phyloP scores from a whole-genome alignment of 2,888 invertebrate species.

The Eucera pruinosa region DNA sequence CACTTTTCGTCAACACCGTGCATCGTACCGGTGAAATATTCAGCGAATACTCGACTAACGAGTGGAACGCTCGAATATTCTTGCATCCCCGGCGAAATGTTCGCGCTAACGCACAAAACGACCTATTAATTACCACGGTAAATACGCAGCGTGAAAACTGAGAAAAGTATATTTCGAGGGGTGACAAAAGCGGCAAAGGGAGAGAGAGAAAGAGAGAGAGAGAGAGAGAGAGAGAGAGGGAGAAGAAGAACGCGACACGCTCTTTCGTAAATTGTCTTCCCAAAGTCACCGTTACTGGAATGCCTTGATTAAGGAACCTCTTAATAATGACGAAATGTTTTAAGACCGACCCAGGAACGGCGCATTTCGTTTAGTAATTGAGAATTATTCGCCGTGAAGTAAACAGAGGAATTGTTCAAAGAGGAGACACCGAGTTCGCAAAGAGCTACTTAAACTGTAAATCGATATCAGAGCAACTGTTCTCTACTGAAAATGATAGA shows the following conservation, averaged over 20 bases:
- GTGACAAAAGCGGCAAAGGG: too few relatives aligned
- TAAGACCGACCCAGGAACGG: not conserved
- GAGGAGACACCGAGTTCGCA: not conserved
- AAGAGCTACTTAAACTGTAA: not conserved
- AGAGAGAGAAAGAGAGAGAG: too few relatives aligned
- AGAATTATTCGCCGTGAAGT: slow-evolving; percentile 7
- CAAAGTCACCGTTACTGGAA: slow-evolving; percentile 9
- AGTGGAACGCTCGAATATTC: not conserved
- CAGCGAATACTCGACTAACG: not conserved
- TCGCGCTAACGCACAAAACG: not conserved
- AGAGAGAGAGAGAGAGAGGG: too few relatives aligned
- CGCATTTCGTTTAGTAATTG: not conserved
- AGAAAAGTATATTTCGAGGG: slow-evolving; percentile 20
- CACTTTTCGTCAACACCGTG: not conserved
- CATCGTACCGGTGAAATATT: slow-evolving; percentile 3
- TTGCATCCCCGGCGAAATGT: not conserved
- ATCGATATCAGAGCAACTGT: not conserved
- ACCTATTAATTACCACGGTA: slow-evolving; percentile 31
- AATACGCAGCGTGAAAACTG: slow-evolving; percentile 2
- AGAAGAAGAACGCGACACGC: not conserved
- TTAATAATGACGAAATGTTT: slow-evolving; percentile 23
- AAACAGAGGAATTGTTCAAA: slow-evolving; percentile 33
- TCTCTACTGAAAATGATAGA: not conserved
- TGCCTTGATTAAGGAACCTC: slow-evolving; percentile 30
- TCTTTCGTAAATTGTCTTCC: slow-evolving; percentile 22